Conservation (phyloP, 2,113 vertebrate genomes). For the Daboia siamensis region DNA sequence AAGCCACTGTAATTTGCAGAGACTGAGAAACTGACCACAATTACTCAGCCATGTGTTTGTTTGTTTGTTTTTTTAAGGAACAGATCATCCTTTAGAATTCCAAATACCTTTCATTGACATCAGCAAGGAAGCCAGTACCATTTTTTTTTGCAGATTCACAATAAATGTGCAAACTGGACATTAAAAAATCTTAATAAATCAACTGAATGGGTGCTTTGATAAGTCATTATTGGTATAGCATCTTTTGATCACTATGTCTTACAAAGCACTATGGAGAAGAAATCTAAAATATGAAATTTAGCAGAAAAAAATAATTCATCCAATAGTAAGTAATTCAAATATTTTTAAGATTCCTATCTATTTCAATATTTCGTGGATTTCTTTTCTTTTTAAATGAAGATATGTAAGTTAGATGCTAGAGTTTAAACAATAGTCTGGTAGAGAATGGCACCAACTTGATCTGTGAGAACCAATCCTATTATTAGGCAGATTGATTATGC, state of each 20-base stretch:
- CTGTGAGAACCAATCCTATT: neutral
- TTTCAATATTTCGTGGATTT: neutral
- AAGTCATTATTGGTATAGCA: rapidly evolving
- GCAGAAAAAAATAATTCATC: neutral
- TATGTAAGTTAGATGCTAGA: neutral
- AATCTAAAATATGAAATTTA: neutral
- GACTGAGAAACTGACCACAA: neutral
- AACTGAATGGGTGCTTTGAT: neutral
- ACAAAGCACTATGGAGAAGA: neutral
- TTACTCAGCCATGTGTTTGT: neutral
- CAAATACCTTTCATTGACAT: slow-evolving; percentile 7
- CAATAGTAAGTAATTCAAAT: neutral
- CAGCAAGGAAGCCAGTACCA: neutral
- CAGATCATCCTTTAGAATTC: neutral
- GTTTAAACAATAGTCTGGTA: neutral
- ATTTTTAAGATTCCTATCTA: neutral
- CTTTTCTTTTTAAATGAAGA: neutral
- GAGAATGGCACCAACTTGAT: neutral
- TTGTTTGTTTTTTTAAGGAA: neutral
- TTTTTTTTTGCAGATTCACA: neutral
- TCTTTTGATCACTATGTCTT: neutral
- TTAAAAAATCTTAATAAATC: neutral
- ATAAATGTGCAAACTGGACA: slow-evolving; percentile 1
- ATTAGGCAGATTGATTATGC: neutral
- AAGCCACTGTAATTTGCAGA: neutral